Evolutionary conservation across 2,113 vertebrate species (phyloP).

Genomic region (Spheniscus mendiculus): DNA sequence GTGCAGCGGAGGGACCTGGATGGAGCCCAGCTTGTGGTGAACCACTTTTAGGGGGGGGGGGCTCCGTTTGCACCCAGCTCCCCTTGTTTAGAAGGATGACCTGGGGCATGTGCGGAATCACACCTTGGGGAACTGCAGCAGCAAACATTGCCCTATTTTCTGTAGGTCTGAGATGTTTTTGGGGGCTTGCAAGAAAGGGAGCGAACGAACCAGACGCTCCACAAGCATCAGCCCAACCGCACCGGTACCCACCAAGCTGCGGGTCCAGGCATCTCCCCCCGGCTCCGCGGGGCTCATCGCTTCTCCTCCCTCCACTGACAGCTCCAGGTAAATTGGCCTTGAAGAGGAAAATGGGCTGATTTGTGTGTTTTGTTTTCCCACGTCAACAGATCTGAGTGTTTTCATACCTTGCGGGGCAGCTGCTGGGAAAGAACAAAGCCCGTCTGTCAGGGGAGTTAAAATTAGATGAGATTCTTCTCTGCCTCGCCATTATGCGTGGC

Average conservation of each 20-base stretch:
- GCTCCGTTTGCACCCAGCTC: neutral
- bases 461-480: slow-evolving; percentile 35
- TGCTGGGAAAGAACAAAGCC: slow-evolving; percentile 51
- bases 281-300: neutral
- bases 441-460: slow-evolving; percentile 26
- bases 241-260: neutral
- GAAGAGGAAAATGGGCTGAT: slow-evolving; percentile 53
- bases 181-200: neutral
- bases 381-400: slow-evolving; percentile 42
- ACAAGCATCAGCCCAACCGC: neutral
- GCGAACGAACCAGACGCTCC: neutral
- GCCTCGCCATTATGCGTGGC: neutral
- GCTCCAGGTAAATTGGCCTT: slow-evolving; percentile 23
- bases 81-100: neutral
- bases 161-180: neutral
- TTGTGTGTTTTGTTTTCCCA: slow-evolving; percentile 44
- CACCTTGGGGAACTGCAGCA: neutral
- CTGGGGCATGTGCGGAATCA: accelerated
- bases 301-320: neutral
- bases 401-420: slow-evolving; percentile 50
- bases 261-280: neutral
- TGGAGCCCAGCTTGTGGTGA: neutral
- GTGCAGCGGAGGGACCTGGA: neutral
- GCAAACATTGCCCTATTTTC: neutral
- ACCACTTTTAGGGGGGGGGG: too few relatives aligned